Base-by-base conservation (phyloP, 1,140 invertebrate species). In the Tetramorium simillimum region DNA sequence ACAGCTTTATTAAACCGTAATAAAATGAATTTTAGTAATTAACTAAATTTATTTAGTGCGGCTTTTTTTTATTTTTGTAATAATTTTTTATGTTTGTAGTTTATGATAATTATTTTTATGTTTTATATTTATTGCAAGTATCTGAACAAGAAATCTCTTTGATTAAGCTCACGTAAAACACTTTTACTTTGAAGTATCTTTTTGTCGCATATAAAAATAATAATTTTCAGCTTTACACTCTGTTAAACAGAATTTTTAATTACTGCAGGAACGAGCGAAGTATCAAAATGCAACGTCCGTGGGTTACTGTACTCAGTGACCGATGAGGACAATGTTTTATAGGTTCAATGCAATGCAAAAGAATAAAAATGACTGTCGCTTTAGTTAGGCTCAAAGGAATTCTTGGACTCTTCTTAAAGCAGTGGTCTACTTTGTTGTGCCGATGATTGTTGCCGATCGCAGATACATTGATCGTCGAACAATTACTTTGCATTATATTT, bases 331-430 rank as follows among this genome's bases (percentile, higher is more conserved):
- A 91, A 92, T 92, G 92, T 91, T 94, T 94, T 94, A 94, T 94
- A 94, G 90, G 90, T 90, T 85, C 76, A 33, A 85, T 89, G 86
- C 87, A 93, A 94, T 94, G 93, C 92, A 94, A 94, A 94, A 93
- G 76, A 77, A 93, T 60, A 82, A 40, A 90, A 91, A 60, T 49
- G 69, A 37, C 67, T 49, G 76, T 85, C 78, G 89, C 92, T 93
- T 93, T 94, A 93, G 91, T 94, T 94, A 93, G 93, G 90, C 93
- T 81, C 92, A 91, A 93, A 92, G 89, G 90, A 73, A 94, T 93
- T 93, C 92, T 86, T 90, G 75, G 60, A 88, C 90, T 92, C 90
- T 92, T 88, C 81, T 92, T 86, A 65, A 77, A 85, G 69, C 72
- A 70, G 43, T 51, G 21, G 56, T 86, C n/a, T 46, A 33, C 60